Conservation (phyloP, 2,888 invertebrate genomes). For the Scaeva pyrastri region DNA sequence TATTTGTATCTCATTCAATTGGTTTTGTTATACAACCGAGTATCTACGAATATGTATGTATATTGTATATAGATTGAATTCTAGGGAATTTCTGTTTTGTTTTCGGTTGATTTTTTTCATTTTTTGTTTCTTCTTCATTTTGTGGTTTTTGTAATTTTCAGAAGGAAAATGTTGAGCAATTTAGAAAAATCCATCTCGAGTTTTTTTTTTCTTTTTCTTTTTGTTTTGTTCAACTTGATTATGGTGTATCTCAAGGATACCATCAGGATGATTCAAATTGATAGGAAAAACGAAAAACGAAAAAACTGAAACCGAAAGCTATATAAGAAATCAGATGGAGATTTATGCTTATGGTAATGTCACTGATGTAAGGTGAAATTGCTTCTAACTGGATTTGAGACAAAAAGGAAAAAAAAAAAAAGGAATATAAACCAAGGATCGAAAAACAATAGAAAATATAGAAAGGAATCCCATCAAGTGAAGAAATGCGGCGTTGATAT, state of each 20-base stretch:
- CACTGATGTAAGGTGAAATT: constrained; percentile 57
- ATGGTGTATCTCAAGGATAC: neutral
- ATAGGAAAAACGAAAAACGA: neutral
- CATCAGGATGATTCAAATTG: neutral
- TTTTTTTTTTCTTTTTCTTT: neutral
- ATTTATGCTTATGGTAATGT: constrained; percentile 73
- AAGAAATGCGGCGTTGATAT: neutral
- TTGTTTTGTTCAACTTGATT: neutral
- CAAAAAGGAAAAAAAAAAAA: too few relatives aligned
- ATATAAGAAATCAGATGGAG: constrained; percentile 56
- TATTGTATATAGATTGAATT: too few relatives aligned
- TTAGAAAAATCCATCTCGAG: constrained; percentile 11
- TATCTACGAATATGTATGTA: too few relatives aligned
- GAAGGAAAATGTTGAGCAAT: constrained; percentile 33
- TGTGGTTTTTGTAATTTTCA: constrained; percentile 35
- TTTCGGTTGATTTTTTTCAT: neutral
- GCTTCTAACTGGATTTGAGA: constrained; percentile 33
- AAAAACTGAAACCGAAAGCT: constrained; percentile 26
- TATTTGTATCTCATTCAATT: constrained; percentile 73
- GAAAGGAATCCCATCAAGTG: neutral
- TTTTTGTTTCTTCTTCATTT: constrained; percentile 6
- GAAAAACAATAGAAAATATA: constrained; percentile 32
- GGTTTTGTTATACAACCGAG: constrained; percentile 63
- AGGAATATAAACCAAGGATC: constrained; percentile 8
- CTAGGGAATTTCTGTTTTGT: neutral